A percentile compares a stretch with the other conserved stretches of the same genome.
Conservation (phyloP, 2,113 vertebrate species). For the Chascanopsetta lugubris region DNA sequence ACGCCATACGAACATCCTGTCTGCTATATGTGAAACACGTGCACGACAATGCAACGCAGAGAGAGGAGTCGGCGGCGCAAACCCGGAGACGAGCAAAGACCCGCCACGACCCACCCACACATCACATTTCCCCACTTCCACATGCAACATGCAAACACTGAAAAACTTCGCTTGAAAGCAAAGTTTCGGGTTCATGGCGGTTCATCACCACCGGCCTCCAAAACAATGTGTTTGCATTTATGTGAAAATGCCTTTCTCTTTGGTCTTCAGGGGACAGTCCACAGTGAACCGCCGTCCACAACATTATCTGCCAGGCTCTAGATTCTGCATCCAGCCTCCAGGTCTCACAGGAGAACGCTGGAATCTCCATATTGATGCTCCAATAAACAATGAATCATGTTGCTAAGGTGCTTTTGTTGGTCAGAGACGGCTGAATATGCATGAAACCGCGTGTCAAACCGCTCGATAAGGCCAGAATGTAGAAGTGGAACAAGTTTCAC, state of each 20-base stretch:
- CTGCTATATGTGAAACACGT: constrained; percentile 22
- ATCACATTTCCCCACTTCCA: background rate
- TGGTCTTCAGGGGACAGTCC: constrained; percentile 48
- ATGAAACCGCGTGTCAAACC: constrained; percentile 23
- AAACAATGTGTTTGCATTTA: constrained; percentile 1
- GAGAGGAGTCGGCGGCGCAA: background rate
- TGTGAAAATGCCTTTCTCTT: constrained; percentile 26
- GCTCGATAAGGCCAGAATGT: constrained; percentile 10
- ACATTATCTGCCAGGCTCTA: constrained; percentile 82
- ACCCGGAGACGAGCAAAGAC: background rate
- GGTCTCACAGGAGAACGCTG: constrained; percentile 82
- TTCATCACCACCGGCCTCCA: background rate
- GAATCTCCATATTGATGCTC: constrained; percentile 81
- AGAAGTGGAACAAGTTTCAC: constrained; percentile 10
- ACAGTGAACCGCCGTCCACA: constrained; percentile 71
- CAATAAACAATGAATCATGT: constrained; percentile 79
- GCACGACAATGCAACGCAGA: constrained; percentile 3
- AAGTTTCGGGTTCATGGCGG: background rate
- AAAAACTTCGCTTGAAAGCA: too few relatives aligned
- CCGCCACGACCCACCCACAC: background rate
- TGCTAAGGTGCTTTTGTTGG: constrained; percentile 60
- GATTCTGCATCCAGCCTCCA: constrained; percentile 83
- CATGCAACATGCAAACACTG: too few relatives aligned
- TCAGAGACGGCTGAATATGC: constrained; percentile 29
- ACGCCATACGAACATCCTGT: constrained; percentile 41